These are phyloP conservation scores for Artibeus jamaicensis DNA, from an alignment of 2,797 vertebrate species.

Conservation along the genomic window DNA sequence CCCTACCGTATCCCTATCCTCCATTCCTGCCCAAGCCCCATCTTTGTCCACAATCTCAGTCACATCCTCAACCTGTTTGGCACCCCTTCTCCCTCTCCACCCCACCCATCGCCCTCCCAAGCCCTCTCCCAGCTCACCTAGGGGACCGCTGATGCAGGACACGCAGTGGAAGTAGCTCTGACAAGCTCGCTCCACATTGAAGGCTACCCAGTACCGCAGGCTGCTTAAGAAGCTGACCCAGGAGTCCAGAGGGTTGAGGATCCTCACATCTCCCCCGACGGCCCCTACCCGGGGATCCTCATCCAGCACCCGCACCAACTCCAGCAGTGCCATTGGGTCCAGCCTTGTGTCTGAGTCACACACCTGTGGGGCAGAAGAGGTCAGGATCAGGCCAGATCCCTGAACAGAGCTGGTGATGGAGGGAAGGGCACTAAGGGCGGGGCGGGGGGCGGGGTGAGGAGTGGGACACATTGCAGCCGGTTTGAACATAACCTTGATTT, in stretches of 20 bases:
- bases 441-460: accelerated
- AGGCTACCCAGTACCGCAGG: slow-evolving; percentile 95
- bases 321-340: slow-evolving; percentile 88
- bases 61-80: too few relatives aligned
- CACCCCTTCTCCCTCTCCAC: neutral
- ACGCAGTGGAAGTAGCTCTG: slow-evolving; percentile 94
- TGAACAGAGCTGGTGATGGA: neutral
- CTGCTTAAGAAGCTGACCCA: slow-evolving; percentile 95
- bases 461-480: neutral
- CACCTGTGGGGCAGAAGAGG: slow-evolving; percentile 81
- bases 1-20: neutral
- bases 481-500: neutral
- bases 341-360: slow-evolving; percentile 93
- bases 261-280: slow-evolving; percentile 92
- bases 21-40: neutral
- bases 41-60: neutral
- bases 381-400: neutral
- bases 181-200: slow-evolving; percentile 92
- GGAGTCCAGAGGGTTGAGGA: slow-evolving; percentile 91
- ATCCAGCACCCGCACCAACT: slow-evolving; percentile 91
- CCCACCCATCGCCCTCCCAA: neutral
- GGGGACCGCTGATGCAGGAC: slow-evolving; percentile 92
- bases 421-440: accelerated
- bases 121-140: slow-evolving; percentile 83
- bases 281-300: slow-evolving; percentile 88